A percentile compares a stretch with the other conserved stretches of the same genome.
These are phyloP conservation scores for Folsomia candida DNA, from an alignment of 2,888 invertebrate species.

Conservation along the genomic window DNA sequence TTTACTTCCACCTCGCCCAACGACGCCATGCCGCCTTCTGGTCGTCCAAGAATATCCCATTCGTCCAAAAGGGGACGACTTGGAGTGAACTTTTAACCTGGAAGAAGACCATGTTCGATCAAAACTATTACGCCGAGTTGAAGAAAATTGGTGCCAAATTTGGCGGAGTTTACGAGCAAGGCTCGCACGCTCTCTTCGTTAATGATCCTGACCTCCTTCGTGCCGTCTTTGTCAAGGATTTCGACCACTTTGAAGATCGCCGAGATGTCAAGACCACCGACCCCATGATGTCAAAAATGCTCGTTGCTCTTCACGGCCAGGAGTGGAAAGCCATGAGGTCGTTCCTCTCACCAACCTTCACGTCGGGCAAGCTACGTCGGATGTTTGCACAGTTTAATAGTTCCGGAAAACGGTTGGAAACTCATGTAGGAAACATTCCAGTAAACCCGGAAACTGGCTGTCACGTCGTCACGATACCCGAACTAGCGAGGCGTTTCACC, in stretches of 20 bases:
- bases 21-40: neutral
- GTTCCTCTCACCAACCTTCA: constrained; percentile 43
- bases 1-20: neutral
- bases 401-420: constrained; percentile 25
- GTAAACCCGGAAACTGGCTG: constrained; percentile 10
- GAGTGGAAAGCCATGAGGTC: constrained; percentile 41
- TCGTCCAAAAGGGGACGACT: neutral
- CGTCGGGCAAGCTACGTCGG: constrained; percentile 35
- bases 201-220: neutral
- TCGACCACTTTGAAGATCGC: neutral
- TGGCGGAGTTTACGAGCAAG: neutral
- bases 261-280: constrained; percentile 5
- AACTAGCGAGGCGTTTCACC: constrained; percentile 43
- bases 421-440: constrained; percentile 30
- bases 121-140: neutral
- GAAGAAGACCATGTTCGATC: neutral
- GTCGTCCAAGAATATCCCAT: neutral
- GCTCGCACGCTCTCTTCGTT: neutral
- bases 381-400: constrained; percentile 43
- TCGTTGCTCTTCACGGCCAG: constrained; percentile 33
- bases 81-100: neutral
- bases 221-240: neutral
- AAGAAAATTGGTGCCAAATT: neutral
- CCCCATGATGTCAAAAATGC: constrained; percentile 32
- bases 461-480: constrained; percentile 32